Percentiles rank a stretch among this genome's conserved stretches.
These are phyloP conservation scores for Pyralis farinalis DNA, from an alignment of 2,888 invertebrate species.

Conservation along the genomic window DNA sequence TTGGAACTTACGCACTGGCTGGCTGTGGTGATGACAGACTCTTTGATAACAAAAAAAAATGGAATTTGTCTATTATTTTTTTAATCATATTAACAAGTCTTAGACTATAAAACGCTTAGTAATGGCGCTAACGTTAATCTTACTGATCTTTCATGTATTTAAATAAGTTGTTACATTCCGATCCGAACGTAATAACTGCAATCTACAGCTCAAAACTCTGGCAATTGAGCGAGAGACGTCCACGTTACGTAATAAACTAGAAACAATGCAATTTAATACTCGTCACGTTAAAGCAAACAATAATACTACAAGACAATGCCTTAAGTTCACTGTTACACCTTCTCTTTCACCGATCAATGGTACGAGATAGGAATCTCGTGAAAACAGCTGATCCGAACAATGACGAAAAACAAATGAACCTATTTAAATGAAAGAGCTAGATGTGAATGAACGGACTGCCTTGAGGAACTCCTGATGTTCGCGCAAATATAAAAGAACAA, in stretches of 20 bases:
- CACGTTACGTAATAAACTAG: slow-evolving; percentile 37
- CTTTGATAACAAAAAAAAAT: slow-evolving; percentile 4
- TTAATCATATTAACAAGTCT: too few relatives aligned
- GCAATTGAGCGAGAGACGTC: slow-evolving; percentile 26
- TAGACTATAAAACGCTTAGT: too few relatives aligned
- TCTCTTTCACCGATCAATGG: slow-evolving; percentile 64
- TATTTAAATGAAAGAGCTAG: slow-evolving; percentile 61
- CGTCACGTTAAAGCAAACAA: slow-evolving; percentile 41
- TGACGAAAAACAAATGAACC: slow-evolving; percentile 75
- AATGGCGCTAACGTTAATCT: not conserved
- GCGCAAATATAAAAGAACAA: slow-evolving; percentile 78
- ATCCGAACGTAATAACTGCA: slow-evolving; percentile 3
- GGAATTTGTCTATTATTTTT: not conserved
- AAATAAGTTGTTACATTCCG: slow-evolving; percentile 3
- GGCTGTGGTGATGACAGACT: slow-evolving; percentile 6
- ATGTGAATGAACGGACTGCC: slow-evolving; percentile 73
- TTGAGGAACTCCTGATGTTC: slow-evolving; percentile 72
- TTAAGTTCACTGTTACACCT: slow-evolving; percentile 59
- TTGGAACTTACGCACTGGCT: slow-evolving; percentile 32
- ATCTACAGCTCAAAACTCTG: slow-evolving; percentile 14
- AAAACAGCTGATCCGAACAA: slow-evolving; percentile 75
- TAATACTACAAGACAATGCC: slow-evolving; percentile 41
- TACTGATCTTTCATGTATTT: not conserved
- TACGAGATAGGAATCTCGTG: slow-evolving; percentile 59
- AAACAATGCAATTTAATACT: slow-evolving; percentile 59